Base-by-base conservation (phyloP, 2,113 vertebrate genomes). In the Gymnorhina tibicen region DNA sequence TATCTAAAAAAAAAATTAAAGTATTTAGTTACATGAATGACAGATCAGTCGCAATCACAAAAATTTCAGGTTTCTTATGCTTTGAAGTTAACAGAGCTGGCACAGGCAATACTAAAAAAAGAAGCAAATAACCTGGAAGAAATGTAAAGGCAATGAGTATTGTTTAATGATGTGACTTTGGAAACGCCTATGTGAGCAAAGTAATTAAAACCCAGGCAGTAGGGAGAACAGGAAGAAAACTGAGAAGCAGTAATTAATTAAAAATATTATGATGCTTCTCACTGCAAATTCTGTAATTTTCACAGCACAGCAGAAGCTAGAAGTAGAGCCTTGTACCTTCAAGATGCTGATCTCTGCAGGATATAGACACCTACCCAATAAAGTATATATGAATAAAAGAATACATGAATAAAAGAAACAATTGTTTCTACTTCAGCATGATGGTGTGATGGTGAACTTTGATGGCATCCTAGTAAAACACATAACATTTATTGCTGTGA, bases 391-490 rank as follows among this genome's bases (percentile, higher is more conserved):
- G n/a, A n/a, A n/a, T n/a, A n/a, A n/a, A n/a, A n/a, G n/a, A 91
- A 81, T 26, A 94, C 88, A 91, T 22, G 79, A 95, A 95, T 93
- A 97, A 95, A 97, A 97, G 94, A 93, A 92, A 92, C 62, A 78
- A 97, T 96, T 98, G 98, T 98, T 98, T 96, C 49, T 21, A 82
- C 82, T 97, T 89, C n/a, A 16, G 91, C 52, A 69, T 66, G 89
- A 91, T 96, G 95, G 97, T 97, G 97, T 74, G 90, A 91, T 95
- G 95, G 97, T 98, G 97, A 98, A 97, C 97, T 97, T 96, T 97
- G 98, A 98, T 98, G 97, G 97, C 96, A 98, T 97, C 95, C 97
- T 95, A 94, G 96, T 98, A 97, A 97, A 98, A 97, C 91, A 92
- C 69, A 95, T 81, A 96, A 95, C 96, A 80, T 98, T 98, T 98